A percentile compares a stretch with the other conserved stretches of the same genome.
Conservation (phyloP, 2,797 vertebrate genomes). For the Acrocephalus scirpaceus region DNA sequence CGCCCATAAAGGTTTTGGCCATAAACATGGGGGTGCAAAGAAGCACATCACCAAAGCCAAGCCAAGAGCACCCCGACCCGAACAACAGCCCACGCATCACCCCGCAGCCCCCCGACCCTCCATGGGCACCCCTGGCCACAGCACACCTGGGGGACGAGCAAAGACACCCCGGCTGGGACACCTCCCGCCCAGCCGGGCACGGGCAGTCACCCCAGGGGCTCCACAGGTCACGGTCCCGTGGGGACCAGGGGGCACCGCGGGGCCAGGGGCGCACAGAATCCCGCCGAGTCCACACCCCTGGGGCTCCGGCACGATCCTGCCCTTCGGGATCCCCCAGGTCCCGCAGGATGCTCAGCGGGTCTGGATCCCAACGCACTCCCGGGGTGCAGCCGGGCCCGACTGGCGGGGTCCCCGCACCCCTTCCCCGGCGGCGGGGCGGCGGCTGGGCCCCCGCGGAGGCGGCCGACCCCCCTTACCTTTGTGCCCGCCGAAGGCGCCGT, state of each 20-base stretch:
- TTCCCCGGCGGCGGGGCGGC: neutral
- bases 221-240: neutral
- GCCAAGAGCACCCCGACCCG: too few relatives aligned
- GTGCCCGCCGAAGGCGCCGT: conserved; percentile 94
- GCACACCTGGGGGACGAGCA: neutral
- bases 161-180: neutral
- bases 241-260: neutral
- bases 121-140: neutral
- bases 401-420: neutral
- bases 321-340: neutral
- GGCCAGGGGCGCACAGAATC: neutral
- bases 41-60: neutral
- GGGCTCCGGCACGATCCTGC: neutral
- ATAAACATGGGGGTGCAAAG: neutral
- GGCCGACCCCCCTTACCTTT: conserved; percentile 83
- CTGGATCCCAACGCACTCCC: neutral
- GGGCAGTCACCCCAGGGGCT: neutral
- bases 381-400: neutral
- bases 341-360: neutral
- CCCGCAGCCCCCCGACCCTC: neutral
- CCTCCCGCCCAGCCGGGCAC: neutral
- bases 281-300: neutral
- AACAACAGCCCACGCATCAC: neutral
- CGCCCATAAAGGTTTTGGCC: neutral
- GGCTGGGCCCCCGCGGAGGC: neutral